phyloP scores from a whole-genome alignment of 2,113 vertebrate species.

The Collichthys lucidus region DNA sequence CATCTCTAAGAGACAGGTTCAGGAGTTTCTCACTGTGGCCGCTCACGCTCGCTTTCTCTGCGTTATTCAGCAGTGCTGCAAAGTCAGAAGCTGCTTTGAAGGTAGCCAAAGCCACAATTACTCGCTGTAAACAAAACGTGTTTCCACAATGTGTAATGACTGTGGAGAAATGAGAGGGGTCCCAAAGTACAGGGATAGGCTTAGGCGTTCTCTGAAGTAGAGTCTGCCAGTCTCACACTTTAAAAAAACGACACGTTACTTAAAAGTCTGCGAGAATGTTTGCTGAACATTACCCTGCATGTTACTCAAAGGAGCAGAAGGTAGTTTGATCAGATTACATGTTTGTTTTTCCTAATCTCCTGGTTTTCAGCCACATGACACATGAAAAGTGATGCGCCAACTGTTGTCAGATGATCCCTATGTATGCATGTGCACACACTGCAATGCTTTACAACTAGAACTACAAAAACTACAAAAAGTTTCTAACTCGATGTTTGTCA shows the following conservation, averaged over 20 bases:
- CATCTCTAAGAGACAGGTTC: slow-evolving; percentile 4
- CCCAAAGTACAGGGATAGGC: slow-evolving; percentile 77
- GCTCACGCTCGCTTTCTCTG: slow-evolving; percentile 60
- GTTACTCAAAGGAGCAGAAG: slow-evolving; percentile 33
- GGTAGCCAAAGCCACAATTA: slow-evolving; percentile 80
- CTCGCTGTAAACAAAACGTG: slow-evolving; percentile 71
- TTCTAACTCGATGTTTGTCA: slow-evolving; percentile 30
- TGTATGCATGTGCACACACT: background rate
- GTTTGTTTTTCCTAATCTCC: slow-evolving; percentile 20
- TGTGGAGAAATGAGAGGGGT: slow-evolving; percentile 65
- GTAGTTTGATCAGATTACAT: slow-evolving; percentile 12
- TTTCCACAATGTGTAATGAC: slow-evolving; percentile 68
- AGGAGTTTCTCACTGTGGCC: slow-evolving; percentile 43
- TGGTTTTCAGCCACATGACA: background rate
- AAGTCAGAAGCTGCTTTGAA: slow-evolving; percentile 76
- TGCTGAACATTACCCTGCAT: slow-evolving; percentile 43
- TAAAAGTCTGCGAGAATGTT: slow-evolving; percentile 66
- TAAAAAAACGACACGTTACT: slow-evolving; percentile 53
- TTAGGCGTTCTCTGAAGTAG: slow-evolving; percentile 41
- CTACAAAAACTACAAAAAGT: background rate
- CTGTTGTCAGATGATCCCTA: background rate
- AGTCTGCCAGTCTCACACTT: slow-evolving; percentile 56
- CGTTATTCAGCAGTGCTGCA: slow-evolving; percentile 50
- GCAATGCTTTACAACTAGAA: background rate
- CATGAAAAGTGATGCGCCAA: background rate